phyloP scores from a whole-genome alignment of 2,113 vertebrate genomes.

The Corythaixoides concolor region DNA sequence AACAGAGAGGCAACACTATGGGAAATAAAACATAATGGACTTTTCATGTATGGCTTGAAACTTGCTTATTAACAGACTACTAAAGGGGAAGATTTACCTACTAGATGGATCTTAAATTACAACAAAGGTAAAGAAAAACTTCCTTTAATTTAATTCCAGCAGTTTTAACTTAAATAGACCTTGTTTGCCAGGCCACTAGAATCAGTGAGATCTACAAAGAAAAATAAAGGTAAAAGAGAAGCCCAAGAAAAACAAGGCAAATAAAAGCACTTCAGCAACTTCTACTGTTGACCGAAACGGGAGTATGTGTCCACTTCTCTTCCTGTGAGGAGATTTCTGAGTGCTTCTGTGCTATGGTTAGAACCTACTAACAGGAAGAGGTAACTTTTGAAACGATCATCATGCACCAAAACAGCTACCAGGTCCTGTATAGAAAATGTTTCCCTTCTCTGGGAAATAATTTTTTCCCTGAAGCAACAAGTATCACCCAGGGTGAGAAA shows the following conservation, averaged over 20 bases:
- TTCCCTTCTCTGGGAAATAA: neutral
- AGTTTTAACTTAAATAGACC: neutral
- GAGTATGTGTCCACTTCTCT: neutral
- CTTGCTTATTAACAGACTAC: neutral
- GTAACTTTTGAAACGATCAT: neutral
- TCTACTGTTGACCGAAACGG: neutral
- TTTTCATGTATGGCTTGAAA: neutral
- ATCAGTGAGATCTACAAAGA: neutral
- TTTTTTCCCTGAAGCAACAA: neutral
- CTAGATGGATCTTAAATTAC: neutral
- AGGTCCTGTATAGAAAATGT: neutral
- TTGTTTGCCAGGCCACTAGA: neutral
- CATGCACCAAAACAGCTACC: neutral
- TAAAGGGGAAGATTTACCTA: neutral
- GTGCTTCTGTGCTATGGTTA: neutral
- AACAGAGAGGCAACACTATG: neutral
- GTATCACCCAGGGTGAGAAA: neutral
- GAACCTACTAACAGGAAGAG: neutral
- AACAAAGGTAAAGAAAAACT: neutral
- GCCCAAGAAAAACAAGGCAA: neutral
- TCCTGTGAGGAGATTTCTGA: neutral
- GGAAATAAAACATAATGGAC: neutral
- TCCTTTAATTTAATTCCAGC: neutral
- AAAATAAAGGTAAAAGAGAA: neutral
- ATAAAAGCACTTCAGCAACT: neutral